Conservation (phyloP, 2,888 invertebrate species). For the Trichogramma evanescens region DNA sequence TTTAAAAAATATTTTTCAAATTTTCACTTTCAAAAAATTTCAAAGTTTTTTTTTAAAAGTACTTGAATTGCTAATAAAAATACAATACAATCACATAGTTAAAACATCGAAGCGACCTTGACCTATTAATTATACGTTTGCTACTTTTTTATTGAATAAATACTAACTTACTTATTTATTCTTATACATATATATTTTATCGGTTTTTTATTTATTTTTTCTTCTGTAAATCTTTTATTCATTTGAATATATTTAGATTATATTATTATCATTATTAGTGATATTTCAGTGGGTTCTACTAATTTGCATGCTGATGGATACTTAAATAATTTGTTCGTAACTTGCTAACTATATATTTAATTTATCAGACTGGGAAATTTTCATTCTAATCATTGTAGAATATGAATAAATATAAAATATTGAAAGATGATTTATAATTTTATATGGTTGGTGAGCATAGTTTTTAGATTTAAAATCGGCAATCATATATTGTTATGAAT, state of each 20-base stretch:
- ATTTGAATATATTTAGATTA: not conserved
- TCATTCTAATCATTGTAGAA: too few relatives aligned
- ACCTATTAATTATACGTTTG: conserved; percentile 25
- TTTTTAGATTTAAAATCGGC: too few relatives aligned
- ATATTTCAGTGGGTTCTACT: conserved; percentile 3
- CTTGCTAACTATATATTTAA: too few relatives aligned
- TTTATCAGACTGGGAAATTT: too few relatives aligned
- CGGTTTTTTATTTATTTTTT: conserved; percentile 21
- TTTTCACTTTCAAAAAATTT: not conserved
- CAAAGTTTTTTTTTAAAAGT: not conserved
- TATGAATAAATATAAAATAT: too few relatives aligned
- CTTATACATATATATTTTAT: conserved; percentile 20
- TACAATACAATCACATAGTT: conserved; percentile 3
- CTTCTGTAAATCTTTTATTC: conserved; percentile 9
- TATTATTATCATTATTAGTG: conserved; percentile 2
- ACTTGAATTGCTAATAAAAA: not conserved
- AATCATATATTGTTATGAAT: not conserved
- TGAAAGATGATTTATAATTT: too few relatives aligned
- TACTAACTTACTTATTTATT: conserved; percentile 21
- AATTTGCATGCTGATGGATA: not conserved
- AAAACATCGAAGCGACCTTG: conserved; percentile 31
- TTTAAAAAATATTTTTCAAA: not conserved
- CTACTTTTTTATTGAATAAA: conserved; percentile 23
- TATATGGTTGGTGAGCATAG: too few relatives aligned
- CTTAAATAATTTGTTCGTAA: not conserved